Evolutionary conservation across 2,113 vertebrate genomes (phyloP).

Genomic region (Procavia capensis): DNA sequence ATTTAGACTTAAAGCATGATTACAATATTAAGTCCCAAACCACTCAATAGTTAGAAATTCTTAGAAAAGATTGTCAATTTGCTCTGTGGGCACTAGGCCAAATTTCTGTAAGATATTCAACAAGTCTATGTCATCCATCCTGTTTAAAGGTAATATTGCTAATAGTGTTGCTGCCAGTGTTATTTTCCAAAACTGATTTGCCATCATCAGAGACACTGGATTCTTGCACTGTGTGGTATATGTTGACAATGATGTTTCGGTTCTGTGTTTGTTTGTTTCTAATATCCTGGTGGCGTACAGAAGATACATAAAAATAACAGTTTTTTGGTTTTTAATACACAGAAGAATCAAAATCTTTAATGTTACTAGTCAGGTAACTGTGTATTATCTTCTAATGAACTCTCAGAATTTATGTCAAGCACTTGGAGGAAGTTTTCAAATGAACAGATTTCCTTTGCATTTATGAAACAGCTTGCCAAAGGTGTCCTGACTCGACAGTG

Average conservation of each 20-base stretch:
- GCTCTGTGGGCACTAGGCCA: neutral
- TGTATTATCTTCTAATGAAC: neutral
- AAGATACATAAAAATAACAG: neutral
- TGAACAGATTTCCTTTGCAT: neutral
- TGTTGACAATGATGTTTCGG: fast-evolving
- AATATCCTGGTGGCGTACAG: neutral
- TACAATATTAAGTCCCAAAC: constrained; percentile 47
- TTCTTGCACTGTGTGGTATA: neutral
- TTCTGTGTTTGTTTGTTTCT: neutral
- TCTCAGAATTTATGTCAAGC: neutral
- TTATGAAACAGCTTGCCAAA: constrained; percentile 3
- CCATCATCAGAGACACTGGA: constrained; percentile 4
- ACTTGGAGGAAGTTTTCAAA: neutral
- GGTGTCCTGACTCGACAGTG: neutral
- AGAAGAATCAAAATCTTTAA: neutral
- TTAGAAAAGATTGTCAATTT: constrained; percentile 65
- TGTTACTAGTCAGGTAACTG: neutral
- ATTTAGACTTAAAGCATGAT: constrained; percentile 45
- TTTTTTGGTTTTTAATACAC: neutral
- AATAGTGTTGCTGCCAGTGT: neutral
- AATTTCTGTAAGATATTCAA: constrained; percentile 27
- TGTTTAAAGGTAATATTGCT: constrained; percentile 21
- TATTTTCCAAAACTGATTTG: neutral
- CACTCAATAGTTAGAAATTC: constrained; percentile 7
- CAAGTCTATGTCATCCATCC: neutral